Conservation (phyloP, 1,140 invertebrate genomes). For the Archivesica marissinica region DNA sequence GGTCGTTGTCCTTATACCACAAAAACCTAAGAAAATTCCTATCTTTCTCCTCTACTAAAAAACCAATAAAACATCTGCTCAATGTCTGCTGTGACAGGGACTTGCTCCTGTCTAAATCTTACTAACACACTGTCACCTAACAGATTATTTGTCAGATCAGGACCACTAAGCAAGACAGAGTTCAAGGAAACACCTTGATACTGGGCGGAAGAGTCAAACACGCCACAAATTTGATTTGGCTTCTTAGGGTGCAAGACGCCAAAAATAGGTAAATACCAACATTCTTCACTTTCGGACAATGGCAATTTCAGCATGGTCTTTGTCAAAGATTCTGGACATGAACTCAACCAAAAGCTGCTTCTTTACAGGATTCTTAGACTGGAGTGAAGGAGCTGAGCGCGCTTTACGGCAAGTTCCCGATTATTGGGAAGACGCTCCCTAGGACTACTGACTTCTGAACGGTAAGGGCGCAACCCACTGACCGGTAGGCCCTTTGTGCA, state of each 20-base stretch:
- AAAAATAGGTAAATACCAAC: constrained; percentile 47
- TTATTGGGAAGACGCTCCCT: too few relatives aligned
- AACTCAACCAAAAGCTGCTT: too few relatives aligned
- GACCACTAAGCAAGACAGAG: constrained; percentile 11
- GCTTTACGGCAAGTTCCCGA: too few relatives aligned
- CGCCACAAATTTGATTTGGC: constrained; percentile 13
- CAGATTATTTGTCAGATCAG: constrained; percentile 26
- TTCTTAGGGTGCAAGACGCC: constrained; percentile 44
- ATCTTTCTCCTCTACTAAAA: not conserved
- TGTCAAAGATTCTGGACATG: too few relatives aligned
- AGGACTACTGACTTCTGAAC: too few relatives aligned
- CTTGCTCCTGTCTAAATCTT: constrained; percentile 15
- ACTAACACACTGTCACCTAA: constrained; percentile 32
- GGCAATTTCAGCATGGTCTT: constrained; percentile 34
- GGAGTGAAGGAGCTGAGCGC: too few relatives aligned
- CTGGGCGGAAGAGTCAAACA: constrained; percentile 38
- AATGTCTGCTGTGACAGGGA: constrained; percentile 30
- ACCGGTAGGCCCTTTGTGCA: too few relatives aligned
- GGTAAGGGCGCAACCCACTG: too few relatives aligned
- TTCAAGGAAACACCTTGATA: constrained; percentile 25
- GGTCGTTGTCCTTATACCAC: constrained; percentile 50
- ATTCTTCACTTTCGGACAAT: constrained; percentile 27
- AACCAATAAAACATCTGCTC: constrained; percentile 45
- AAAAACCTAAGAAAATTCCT: constrained; percentile 47
- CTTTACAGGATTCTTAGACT: too few relatives aligned